Base-by-base conservation (phyloP, 1,140 invertebrate species). In the Ptiloglossa arizonensis region DNA sequence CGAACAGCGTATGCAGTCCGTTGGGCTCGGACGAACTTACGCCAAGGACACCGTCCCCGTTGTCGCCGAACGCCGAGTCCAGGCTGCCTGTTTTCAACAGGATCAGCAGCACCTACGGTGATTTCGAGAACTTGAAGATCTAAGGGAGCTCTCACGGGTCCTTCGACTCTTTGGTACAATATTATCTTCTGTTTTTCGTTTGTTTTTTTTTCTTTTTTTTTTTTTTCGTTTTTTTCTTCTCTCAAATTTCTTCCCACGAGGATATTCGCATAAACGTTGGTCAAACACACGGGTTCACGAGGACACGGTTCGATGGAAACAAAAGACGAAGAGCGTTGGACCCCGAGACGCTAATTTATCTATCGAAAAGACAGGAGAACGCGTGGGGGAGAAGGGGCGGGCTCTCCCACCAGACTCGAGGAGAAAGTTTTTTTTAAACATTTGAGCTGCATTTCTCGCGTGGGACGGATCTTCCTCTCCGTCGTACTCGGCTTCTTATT, bases 51-150 rank as follows among this genome's bases (percentile, higher is more conserved):
- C 94, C 88, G 81, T 91, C 92, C 0, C 92, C 92, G 1, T 56
- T 90, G n/a, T 92, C 92, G 1, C 92, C 91, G 1, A 90, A 89
- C 60, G 87, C 86, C 5, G 91, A 92, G 22, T 89, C 90, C 1
- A 89, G 95, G 66, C 90, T 96, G 86, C 95, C 95, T 2, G 95
- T 96, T 0, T 96, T 96, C 91, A 96, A 96, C 91, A 94, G 95
- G 70, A 94, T 96, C 81, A 95, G 95, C 88, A 94, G 93, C 69
- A 93, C 94, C 70, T 90, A 94, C 78, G 92, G 93, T 66, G 93
- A 94, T 9, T 94, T 95, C 86, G 93, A 94, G 50, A 93, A 94
- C 81, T 92, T 95, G 83, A 93, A 94, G 87, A 94, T 95, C 86
- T 93, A 91, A 85, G 44, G 6, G 13, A 15, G n/a, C 6, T 13